Evolutionary conservation across 2,888 invertebrate species (phyloP).

Genomic region (Catotricha subobsoleta): DNA sequence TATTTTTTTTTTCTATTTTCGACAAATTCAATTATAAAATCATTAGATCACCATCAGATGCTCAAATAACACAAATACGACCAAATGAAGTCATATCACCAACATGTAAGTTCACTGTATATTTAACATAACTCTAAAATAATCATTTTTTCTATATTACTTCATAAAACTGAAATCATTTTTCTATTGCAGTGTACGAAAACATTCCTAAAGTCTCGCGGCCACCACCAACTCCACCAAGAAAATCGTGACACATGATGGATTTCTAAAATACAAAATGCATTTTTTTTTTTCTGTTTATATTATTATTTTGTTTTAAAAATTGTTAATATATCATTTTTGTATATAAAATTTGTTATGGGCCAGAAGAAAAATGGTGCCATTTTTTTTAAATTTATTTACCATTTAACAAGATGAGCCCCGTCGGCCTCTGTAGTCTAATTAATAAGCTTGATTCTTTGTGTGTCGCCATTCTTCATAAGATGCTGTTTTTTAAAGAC

Average conservation of each 20-base stretch:
- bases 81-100: slow-evolving; percentile 14
- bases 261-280: slow-evolving; percentile 7
- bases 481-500: too few species aligned
- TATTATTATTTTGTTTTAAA: too few species aligned
- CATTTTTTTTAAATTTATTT: too few species aligned
- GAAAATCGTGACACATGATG: slow-evolving; percentile 27
- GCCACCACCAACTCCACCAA: slow-evolving; percentile 26
- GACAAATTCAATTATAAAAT: neutral
- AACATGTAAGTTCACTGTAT: slow-evolving; percentile 17
- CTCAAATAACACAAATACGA: slow-evolving; percentile 12
- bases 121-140: neutral
- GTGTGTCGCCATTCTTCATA: too few species aligned
- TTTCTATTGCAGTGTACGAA: slow-evolving; percentile 23
- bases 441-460: too few species aligned
- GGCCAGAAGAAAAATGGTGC: too few species aligned
- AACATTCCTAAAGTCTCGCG: slow-evolving; percentile 32
- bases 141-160: neutral
- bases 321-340: too few species aligned
- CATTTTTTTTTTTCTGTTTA: too few species aligned
- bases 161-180: neutral
- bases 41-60: slow-evolving; percentile 11
- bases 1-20: neutral
- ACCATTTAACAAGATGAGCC: too few species aligned
- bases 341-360: too few species aligned
- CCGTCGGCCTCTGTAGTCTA: too few species aligned